Percentiles rank a stretch among this genome's conserved stretches.
phyloP scores from a whole-genome alignment of 1,140 invertebrate genomes.

The Trichonephila clavata region DNA sequence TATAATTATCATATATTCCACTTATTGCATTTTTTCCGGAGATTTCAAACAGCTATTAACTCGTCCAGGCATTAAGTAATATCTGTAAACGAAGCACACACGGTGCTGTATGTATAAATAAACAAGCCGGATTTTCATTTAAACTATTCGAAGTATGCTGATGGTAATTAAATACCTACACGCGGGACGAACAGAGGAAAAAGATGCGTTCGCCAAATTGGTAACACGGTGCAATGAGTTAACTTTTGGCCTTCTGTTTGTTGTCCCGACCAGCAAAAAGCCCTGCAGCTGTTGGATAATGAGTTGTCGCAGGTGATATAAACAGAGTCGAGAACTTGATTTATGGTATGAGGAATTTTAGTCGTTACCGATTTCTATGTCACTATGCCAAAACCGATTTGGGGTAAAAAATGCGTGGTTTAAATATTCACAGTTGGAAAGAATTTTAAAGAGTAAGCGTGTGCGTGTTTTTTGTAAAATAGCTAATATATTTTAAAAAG shows the following conservation, averaged over 20 bases:
- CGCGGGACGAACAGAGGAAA: neutral
- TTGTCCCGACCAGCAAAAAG: neutral
- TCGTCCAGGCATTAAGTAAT: too few relatives aligned
- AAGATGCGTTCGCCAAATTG: conserved; percentile 22
- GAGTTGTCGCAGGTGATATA: conserved; percentile 41
- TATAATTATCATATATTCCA: too few relatives aligned
- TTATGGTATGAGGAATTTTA: neutral
- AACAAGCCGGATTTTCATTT: too few relatives aligned
- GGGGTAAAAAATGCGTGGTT: neutral
- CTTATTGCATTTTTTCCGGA: too few relatives aligned
- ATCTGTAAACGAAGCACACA: too few relatives aligned
- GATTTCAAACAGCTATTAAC: too few relatives aligned
- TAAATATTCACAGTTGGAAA: neutral
- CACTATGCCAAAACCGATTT: neutral
- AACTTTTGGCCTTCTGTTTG: conserved; percentile 59
- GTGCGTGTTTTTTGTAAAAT: too few relatives aligned
- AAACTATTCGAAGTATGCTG: too few relatives aligned
- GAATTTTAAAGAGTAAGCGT: too few relatives aligned
- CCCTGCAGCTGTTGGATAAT: conserved; percentile 33
- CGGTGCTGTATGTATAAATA: too few relatives aligned
- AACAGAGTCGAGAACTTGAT: neutral
- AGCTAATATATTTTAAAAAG: too few relatives aligned
- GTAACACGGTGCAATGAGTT: neutral
- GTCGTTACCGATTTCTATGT: neutral
- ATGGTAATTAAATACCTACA: too few relatives aligned